Evolutionary conservation across 2,797 vertebrate species (phyloP).

Genomic region (Kryptopterus vitreolus): DNA sequence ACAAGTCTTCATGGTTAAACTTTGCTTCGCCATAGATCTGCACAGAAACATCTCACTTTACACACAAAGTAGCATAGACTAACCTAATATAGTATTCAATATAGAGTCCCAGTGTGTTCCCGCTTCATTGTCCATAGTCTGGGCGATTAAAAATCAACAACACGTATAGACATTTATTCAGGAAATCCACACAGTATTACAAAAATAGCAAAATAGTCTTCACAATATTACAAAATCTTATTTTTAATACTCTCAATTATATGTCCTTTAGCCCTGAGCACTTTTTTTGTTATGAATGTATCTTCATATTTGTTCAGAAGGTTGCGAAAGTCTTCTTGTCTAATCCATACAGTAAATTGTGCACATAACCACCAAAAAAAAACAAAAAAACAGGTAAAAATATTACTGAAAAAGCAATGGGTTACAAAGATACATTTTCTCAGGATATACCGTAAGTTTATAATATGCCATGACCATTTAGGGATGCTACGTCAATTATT

Average conservation of each 20-base stretch:
- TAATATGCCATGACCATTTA: background rate
- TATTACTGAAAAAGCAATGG: background rate
- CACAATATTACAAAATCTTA: background rate
- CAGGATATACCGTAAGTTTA: background rate
- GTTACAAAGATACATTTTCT: background rate
- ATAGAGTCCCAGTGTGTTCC: background rate
- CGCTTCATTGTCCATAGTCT: background rate
- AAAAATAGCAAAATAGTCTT: background rate
- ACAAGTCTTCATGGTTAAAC: conserved; percentile 8
- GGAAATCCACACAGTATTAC: background rate
- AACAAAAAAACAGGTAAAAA: background rate
- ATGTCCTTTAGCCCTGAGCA: background rate
- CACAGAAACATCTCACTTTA: background rate
- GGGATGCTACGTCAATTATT: background rate
- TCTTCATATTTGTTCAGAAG: background rate
- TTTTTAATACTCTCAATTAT: background rate
- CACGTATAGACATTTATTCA: background rate
- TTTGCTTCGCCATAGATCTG: background rate
- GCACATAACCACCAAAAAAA: no score
- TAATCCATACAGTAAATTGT: background rate
- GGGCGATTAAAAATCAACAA: background rate
- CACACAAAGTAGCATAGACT: background rate
- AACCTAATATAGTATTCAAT: background rate
- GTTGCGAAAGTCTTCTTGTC: background rate
- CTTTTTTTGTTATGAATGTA: background rate